A percentile compares a stretch with the other conserved stretches of the same genome.
These are phyloP conservation scores for Leptinotarsa tumamoca DNA, from an alignment of 2,888 invertebrate species.

Conservation along the genomic window DNA sequence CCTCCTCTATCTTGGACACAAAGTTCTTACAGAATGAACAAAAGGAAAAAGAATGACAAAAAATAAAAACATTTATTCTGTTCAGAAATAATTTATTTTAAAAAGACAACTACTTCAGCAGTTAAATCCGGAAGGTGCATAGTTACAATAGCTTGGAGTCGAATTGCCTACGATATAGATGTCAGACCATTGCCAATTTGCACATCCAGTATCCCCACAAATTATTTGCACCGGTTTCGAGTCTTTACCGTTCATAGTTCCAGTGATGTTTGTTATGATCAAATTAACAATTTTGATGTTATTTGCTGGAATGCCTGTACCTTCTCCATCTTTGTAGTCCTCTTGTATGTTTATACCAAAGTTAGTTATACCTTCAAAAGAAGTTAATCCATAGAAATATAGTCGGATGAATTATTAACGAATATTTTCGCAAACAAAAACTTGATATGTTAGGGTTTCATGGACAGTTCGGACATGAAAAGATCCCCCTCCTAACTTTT, in stretches of 20 bases:
- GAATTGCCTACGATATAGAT: constrained; percentile 37
- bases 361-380: constrained; percentile 39
- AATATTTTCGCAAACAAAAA: no score
- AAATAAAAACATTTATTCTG: no score
- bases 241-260: constrained; percentile 30
- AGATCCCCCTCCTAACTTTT: no score
- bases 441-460: no score
- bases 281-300: constrained; percentile 46
- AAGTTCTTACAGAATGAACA: no score
- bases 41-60: no score
- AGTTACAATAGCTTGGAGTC: constrained; percentile 40
- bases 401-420: no score
- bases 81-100: no score
- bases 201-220: constrained; percentile 44
- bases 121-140: constrained; percentile 38
- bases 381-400: background rate
- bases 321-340: constrained; percentile 44
- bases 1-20: no score
- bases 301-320: constrained; percentile 40
- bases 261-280: constrained; percentile 36
- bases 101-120: background rate
- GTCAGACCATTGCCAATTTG: constrained; percentile 46
- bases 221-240: constrained; percentile 42
- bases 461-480: no score
- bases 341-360: constrained; percentile 49